Base-by-base conservation (phyloP, 1,140 invertebrate genomes). In the Drosophila takahashii region DNA sequence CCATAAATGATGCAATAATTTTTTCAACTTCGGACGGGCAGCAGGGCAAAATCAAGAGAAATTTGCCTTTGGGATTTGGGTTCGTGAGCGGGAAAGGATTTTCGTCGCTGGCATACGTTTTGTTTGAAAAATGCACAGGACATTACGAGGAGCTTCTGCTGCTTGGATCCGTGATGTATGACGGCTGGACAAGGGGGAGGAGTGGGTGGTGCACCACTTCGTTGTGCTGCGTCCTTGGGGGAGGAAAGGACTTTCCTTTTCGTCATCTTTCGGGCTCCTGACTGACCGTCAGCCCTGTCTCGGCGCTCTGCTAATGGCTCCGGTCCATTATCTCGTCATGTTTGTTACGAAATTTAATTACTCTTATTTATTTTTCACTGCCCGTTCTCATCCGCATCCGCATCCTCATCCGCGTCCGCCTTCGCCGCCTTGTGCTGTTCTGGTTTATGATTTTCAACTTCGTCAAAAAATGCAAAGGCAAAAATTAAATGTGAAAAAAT, bases 301-400 rank as follows among this genome's bases (percentile, higher is more conserved):
- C 54, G 47, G 58, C 69, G 61, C 73, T 72, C 61, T 80, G 85
- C 83, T 91, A 91, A 91, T 91, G 90, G 90, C 90, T 81, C 76
- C 80, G 79, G 90, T 91, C 90, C 90, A 91, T 91, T 91, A 91
- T 91, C 90, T 91, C 90, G 90, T 90, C 90, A 91, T 91, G 86
- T 91, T 91, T 91, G 90, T 84, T 91, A 91, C 75, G 70, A 91
- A 91, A 91, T 91, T 91, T 91, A 91, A 91, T 91, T 91, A 91
- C 83, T 91, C 81, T 90, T 91, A 91, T 91, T 91, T 90, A 91
- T 91, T 91, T 90, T 90, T 87, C 78, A 79, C 64, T 71, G 50
- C 78, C 54, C 57, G 36, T 36, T 45, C 26, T 16, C 47, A 37
- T 45, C 52, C 34, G 62, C 48, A n/a, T 56, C 66, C 39, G 32